These are phyloP conservation scores for Mizuhopecten yessoensis DNA, from an alignment of 1,140 invertebrate genomes.

Conservation along the genomic window DNA sequence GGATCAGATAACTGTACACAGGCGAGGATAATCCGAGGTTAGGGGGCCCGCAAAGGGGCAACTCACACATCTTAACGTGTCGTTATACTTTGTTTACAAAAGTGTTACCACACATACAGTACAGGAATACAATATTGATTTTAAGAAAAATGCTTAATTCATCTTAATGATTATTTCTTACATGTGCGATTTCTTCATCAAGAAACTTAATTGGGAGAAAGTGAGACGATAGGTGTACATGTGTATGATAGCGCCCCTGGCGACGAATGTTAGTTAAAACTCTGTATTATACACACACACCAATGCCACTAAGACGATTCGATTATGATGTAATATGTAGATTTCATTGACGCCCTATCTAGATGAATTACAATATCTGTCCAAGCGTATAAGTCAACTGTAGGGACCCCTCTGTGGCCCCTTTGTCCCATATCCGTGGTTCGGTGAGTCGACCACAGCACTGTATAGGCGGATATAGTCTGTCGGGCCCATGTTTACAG, in stretches of 20 bases:
- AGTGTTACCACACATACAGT: neutral
- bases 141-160: neutral
- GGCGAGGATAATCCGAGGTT: constrained; percentile 56
- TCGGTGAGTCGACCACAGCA: neutral
- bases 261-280: neutral
- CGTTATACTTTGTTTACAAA: neutral
- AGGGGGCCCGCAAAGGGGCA: constrained; percentile 50
- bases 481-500: neutral
- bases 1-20: constrained; percentile 61
- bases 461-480: neutral
- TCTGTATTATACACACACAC: neutral
- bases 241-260: neutral
- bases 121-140: neutral
- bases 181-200: too few species aligned
- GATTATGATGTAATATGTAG: neutral
- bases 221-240: neutral
- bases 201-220: too few species aligned
- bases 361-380: neutral
- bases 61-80: neutral
- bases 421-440: constrained; percentile 37
- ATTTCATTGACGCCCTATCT: neutral
- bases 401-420: neutral
- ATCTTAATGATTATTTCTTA: too few species aligned
- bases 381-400: neutral
- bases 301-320: neutral